A percentile compares a stretch with the other conserved stretches of the same genome.
phyloP scores from a whole-genome alignment of 2,888 invertebrate species.

The Leptarthrus brevirostris region DNA sequence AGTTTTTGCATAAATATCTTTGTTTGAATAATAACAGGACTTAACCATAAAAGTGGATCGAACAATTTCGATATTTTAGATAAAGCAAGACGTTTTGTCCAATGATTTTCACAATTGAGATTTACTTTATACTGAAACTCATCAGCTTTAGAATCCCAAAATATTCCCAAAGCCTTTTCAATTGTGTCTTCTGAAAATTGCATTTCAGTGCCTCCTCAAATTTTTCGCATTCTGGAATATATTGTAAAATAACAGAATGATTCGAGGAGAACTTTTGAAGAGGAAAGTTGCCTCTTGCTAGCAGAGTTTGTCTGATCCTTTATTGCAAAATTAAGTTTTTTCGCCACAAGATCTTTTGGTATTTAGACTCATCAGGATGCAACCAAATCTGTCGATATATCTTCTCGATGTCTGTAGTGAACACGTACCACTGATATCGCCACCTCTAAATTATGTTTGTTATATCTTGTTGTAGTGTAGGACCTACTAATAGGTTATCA shows the following conservation, averaged over 20 bases:
- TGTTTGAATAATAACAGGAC: no score
- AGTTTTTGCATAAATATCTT: no score
- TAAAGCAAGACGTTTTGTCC: no score
- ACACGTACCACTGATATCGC: neutral
- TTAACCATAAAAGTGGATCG: no score
- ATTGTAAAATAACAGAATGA: neutral
- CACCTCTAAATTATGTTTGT: constrained; percentile 1
- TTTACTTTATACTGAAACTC: neutral
- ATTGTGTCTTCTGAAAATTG: neutral
- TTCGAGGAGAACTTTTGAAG: constrained; percentile 29
- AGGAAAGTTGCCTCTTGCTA: neutral
- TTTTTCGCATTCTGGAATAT: no score
- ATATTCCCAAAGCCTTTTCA: constrained; percentile 40
- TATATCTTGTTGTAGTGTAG: neutral
- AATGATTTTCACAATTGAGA: neutral
- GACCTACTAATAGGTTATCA: neutral
- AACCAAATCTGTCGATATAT: constrained; percentile 35
- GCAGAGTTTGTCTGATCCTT: no score
- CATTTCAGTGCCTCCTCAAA: neutral
- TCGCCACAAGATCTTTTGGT: constrained; percentile 34
- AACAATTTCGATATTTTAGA: no score
- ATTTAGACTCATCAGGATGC: neutral
- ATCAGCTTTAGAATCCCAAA: no score
- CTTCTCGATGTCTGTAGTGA: constrained; percentile 41
- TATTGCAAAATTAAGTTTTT: neutral